These are phyloP conservation scores for Pelmatolapia mariae DNA, from an alignment of 2,113 vertebrate genomes.

Conservation along the genomic window DNA sequence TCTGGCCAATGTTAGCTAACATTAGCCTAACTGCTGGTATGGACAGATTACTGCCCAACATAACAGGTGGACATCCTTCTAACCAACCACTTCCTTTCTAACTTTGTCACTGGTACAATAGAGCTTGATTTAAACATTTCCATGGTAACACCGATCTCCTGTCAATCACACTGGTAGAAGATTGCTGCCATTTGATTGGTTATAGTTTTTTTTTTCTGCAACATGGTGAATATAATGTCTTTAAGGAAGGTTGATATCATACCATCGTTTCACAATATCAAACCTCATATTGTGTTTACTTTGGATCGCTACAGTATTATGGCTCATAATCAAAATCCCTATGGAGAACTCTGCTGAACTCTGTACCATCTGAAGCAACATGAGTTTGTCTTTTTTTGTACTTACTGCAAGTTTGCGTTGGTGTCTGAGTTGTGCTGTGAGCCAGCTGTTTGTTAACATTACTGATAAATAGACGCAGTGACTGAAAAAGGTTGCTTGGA, in stretches of 20 bases:
- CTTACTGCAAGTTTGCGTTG: neutral
- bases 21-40: neutral
- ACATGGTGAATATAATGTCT: neutral
- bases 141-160: neutral
- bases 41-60: neutral
- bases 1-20: neutral
- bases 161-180: neutral
- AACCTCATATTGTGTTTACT: neutral
- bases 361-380: neutral
- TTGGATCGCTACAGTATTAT: accelerated
- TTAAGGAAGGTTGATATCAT: neutral
- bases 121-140: neutral
- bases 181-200: neutral
- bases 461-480: neutral
- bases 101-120: neutral
- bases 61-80: accelerated
- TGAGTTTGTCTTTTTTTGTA: neutral
- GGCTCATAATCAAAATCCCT: neutral
- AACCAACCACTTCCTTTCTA: neutral
- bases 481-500: neutral
- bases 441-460: neutral
- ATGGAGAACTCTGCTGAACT: neutral
- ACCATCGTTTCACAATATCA: neutral
- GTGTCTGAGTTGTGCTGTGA: neutral
- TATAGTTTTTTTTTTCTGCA: neutral